Evolutionary conservation across 92 coral and sea anemone genomes (phyloP), one percentile per base, ranked within the genome.

Genomic region (Epizoanthus ramosus): DNA sequence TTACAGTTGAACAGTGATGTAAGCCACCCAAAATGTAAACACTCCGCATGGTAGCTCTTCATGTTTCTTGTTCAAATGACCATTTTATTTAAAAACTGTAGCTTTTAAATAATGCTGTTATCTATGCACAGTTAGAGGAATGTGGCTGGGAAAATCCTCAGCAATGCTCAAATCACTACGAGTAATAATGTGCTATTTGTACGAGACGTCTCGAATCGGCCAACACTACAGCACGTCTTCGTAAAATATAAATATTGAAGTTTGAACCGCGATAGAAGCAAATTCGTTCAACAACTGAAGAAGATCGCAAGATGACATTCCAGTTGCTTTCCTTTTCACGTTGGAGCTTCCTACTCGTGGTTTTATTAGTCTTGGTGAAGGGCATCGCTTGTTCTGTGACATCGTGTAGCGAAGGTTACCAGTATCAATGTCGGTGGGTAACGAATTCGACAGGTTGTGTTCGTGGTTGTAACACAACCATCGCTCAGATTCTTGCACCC

Each of bases 351-450:
- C 22, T 76, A 8, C 33, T 77, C 24, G 16, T 77, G 15, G 18
- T 77, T 37, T 15, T 19, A 43, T 60, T 71, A 22, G 21, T 37
- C 28, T 39, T 61, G 33, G 47, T 59, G 57, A 63, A 12, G 45
- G 71, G 23, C 8, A 63, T 39, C 19, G 21, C 68, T 4, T 77
- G 82, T 22, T 22, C 59, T 22, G 82, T 57, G 52, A 77, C 82
- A 22, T 37, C 82, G 2, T 77, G 82, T 15, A 57, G 23, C 14
- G 19, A 77, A 28, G 82, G 82, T 23, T 77, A 61, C 8, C 58
- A 77, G 17, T 77, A 77, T 61, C 82, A 77, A 15, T 77, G 82
- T n/a, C 82, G 43, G 18, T 77, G 82, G 82, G 71, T 77, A 16
- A 77, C 82, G 5, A 77, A 77, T 15, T 77, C 82, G 9, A 77